phyloP scores from a whole-genome alignment of 2,888 invertebrate genomes.

The Polydrusus cervinus region DNA sequence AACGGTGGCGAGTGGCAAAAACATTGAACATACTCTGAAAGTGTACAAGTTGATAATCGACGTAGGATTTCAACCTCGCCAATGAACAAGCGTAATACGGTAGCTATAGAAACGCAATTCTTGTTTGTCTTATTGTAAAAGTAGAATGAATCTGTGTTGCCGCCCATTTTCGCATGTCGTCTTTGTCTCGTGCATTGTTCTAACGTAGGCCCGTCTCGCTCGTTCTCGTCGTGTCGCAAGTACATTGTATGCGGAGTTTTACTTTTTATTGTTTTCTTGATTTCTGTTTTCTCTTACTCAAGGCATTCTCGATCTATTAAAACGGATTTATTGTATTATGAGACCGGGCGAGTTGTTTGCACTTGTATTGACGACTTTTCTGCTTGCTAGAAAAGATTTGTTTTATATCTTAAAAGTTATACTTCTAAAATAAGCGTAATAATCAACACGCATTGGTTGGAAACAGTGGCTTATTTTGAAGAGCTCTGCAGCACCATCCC shows the following conservation, averaged over 20 bases:
- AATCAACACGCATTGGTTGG: too few species aligned
- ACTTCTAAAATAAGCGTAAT: too few species aligned
- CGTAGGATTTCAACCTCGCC: conserved; percentile 63
- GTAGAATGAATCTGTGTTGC: conserved; percentile 69
- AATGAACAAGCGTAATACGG: conserved; percentile 71
- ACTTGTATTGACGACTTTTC: conserved; percentile 27
- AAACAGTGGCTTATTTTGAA: too few species aligned
- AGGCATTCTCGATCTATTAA: conserved; percentile 49
- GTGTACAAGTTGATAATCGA: conserved; percentile 64
- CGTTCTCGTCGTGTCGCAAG: conserved; percentile 23
- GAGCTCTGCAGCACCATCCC: too few species aligned
- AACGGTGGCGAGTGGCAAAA: conserved; percentile 39
- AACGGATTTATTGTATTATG: conserved; percentile 50
- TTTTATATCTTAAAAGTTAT: too few species aligned
- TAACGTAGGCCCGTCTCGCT: conserved; percentile 30
- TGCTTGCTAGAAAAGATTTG: too few species aligned
- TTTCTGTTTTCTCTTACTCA: conserved; percentile 47
- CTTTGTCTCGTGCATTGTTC: conserved; percentile 23
- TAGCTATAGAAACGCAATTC: conserved; percentile 72
- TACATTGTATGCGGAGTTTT: conserved; percentile 43
- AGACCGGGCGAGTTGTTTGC: conserved; percentile 28
- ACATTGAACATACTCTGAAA: conserved; percentile 39
- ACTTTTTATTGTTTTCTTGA: conserved; percentile 51
- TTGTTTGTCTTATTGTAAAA: conserved; percentile 70
- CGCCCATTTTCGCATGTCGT: conserved; percentile 63